Base-by-base conservation (phyloP, 2,888 invertebrate genomes). In the Hirtodrosophila histrioides region DNA sequence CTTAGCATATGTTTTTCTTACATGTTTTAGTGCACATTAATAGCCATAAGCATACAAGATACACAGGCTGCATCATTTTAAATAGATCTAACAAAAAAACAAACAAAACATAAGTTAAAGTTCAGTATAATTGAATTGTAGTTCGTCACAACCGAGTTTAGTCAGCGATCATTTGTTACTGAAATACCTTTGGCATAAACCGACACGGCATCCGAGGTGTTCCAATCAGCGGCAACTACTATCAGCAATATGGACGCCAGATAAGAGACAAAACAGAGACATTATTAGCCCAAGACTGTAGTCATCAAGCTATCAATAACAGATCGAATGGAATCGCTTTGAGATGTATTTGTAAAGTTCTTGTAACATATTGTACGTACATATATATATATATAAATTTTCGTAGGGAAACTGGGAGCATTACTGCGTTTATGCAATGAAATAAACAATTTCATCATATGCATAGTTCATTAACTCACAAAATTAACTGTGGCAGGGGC, bases 171-270 rank as follows among this genome's bases (percentile, higher is more conserved):
- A 4, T 27, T 50, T 51, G 37, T 44, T 41, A 87, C 79, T 85
- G 35, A 71, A 29, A 35, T 5, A 44, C n/a, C 7, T 31, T 8
- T 7, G 31, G 0, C 7, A 40, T 46, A 39, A 35, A 64, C 56
- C 43, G 54, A 66, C 44, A 39, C n/a, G 37, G 33, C 51, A 60
- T 45, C 49, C 45, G 37, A 39, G 45, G 1, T 49, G 49, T 44
- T 56, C 41, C 84, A 80, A 81, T 84, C 82, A 69, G 58, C 54
- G 53, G n/a, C 27, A 53, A 8, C 46, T 53, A 49, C 54, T 80
- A 79, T 79, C 79, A 77, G 74, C 46, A 39, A 3, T 31, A 40
- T 41, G 29, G 35, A 48, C 36, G 27, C 43, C 39, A 54, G 79
- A 80, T 80, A 80, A 85, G 65, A 50, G 31, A 39, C 29, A 36